These are phyloP conservation scores for Amphipyra berbera DNA, from an alignment of 2,888 invertebrate species.

Conservation along the genomic window DNA sequence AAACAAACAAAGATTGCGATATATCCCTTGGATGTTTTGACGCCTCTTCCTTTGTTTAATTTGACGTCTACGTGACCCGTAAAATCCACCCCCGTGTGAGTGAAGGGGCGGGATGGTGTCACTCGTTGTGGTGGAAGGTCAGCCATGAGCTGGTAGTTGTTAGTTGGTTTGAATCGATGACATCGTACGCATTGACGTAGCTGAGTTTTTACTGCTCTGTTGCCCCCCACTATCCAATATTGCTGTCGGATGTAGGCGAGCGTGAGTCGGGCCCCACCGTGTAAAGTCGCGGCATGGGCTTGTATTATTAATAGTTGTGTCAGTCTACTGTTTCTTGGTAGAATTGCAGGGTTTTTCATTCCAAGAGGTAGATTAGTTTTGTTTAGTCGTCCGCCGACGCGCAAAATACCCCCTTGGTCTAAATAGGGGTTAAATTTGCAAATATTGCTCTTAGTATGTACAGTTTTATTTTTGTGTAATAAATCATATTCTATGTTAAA, in stretches of 20 bases:
- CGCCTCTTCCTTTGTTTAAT: constrained; percentile 9
- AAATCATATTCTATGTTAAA: constrained; percentile 8
- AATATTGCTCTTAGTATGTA: constrained; percentile 1
- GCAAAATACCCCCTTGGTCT: constrained; percentile 8
- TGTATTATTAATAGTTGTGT: constrained; percentile 8
- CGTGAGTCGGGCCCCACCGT: constrained; percentile 15
- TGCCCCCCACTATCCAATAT: constrained; percentile 22
- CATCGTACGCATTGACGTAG: constrained; percentile 18
- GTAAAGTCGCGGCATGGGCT: constrained; percentile 14
- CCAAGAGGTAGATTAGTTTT: constrained; percentile 10
- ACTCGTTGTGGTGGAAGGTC: constrained; percentile 14
- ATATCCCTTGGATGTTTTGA: constrained; percentile 20
- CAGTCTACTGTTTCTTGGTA: constrained; percentile 2
- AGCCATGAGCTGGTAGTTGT: constrained; percentile 17
- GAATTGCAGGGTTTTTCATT: constrained; percentile 7
- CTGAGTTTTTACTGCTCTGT: constrained; percentile 14
- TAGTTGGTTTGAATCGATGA: constrained; percentile 3
- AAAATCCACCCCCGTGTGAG: constrained; percentile 20
- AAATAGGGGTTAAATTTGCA: constrained; percentile 7
- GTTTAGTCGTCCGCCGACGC: constrained; percentile 18
- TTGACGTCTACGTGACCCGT: constrained; percentile 21
- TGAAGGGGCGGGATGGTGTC: constrained; percentile 8
- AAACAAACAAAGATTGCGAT: constrained; percentile 40
- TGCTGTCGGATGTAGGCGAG: constrained; percentile 7
- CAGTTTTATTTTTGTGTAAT: neutral